phyloP scores from a whole-genome alignment of 2,797 vertebrate genomes.

The Hoplostethus atlanticus region DNA sequence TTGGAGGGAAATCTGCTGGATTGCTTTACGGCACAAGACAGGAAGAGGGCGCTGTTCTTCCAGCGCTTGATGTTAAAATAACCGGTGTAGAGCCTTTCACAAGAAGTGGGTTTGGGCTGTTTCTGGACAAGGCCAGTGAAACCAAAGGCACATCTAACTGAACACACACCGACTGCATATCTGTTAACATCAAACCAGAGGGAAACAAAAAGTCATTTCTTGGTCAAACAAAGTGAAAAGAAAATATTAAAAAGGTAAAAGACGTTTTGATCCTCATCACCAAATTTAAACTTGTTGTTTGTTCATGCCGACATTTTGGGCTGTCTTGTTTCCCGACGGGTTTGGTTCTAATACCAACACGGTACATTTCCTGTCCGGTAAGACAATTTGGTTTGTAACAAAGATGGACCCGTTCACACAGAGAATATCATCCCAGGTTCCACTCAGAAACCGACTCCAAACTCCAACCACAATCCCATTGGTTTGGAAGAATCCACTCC shows the following conservation, averaged over 20 bases:
- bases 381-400: slow-evolving; percentile 34
- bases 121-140: background rate
- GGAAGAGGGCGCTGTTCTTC: too few species aligned
- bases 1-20: too few species aligned
- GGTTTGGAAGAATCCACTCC: slow-evolving; percentile 21
- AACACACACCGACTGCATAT: slow-evolving; percentile 14
- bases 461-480: slow-evolving; percentile 1
- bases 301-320: background rate
- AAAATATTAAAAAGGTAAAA: background rate
- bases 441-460: background rate
- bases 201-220: too few species aligned
- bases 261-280: slow-evolving; percentile 1
- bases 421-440: slow-evolving; percentile 13
- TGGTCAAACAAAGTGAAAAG: too few species aligned
- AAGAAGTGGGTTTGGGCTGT: background rate
- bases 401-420: slow-evolving; percentile 25
- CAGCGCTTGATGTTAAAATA: too few species aligned
- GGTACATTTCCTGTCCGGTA: background rate
- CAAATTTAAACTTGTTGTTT: background rate
- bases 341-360: background rate
- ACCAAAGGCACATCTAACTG: slow-evolving; percentile 21
- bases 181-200: background rate
- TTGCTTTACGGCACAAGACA: too few species aligned
- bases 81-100: background rate
- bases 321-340: background rate